Evolutionary conservation across 2,888 invertebrate species (phyloP).

Genomic region (Cheilosia vulpina): DNA sequence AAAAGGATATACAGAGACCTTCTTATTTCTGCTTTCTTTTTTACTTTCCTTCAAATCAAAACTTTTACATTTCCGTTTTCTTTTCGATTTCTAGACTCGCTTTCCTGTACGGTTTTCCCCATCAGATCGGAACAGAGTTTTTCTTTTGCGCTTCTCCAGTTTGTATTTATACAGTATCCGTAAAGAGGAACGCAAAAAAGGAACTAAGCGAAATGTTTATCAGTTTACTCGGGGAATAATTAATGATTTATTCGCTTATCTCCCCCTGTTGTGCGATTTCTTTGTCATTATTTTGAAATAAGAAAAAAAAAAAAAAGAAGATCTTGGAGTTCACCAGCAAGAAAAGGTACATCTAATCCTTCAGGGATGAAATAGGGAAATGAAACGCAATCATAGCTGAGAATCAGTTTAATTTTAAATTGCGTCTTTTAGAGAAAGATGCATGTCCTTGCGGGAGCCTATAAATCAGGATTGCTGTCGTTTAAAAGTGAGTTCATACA

Average conservation of each 20-base stretch:
- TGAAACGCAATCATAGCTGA: slow-evolving; percentile 59
- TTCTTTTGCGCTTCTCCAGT: slow-evolving; percentile 3
- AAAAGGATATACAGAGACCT: slow-evolving; percentile 70
- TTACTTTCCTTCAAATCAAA: slow-evolving; percentile 47
- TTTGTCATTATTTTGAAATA: slow-evolving; percentile 72
- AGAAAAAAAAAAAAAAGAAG: slow-evolving; percentile 33
- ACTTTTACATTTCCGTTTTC: slow-evolving; percentile 67
- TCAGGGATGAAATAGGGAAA: slow-evolving; percentile 53
- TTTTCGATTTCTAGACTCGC: slow-evolving; percentile 33
- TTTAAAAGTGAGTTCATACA: neutral
- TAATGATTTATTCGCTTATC: slow-evolving; percentile 77
- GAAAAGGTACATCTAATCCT: slow-evolving; percentile 49
- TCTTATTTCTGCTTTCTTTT: slow-evolving; percentile 17
- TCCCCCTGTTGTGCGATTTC: slow-evolving; percentile 70
- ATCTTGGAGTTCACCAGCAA: slow-evolving; percentile 26
- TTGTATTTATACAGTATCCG: neutral
- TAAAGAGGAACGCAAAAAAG: slow-evolving; percentile 15
- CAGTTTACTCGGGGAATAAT: slow-evolving; percentile 77
- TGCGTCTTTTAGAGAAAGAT: slow-evolving; percentile 44
- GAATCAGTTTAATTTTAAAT: slow-evolving; percentile 73
- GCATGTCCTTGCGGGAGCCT: slow-evolving; percentile 48
- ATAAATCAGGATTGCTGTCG: slow-evolving; percentile 69
- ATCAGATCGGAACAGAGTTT: slow-evolving; percentile 16
- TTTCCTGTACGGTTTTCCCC: slow-evolving; percentile 9
- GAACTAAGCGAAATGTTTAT: slow-evolving; percentile 69